These are phyloP conservation scores for Pogonocichla stellata DNA, from an alignment of 2,113 vertebrate species.

Conservation along the genomic window DNA sequence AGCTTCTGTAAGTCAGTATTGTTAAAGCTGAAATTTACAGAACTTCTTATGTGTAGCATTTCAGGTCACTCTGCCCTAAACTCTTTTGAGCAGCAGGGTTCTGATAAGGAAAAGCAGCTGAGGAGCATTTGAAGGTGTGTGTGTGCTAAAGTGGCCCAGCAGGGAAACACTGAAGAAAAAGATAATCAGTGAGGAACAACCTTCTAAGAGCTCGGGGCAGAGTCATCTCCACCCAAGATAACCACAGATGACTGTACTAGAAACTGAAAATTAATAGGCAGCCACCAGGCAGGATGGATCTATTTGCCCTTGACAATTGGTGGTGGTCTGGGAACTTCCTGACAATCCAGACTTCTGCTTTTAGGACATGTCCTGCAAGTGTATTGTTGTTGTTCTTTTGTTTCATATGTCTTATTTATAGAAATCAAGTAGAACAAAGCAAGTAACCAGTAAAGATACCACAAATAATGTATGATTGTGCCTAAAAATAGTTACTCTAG, in stretches of 20 bases:
- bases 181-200: background rate
- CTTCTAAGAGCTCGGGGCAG: background rate
- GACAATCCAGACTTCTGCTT: background rate
- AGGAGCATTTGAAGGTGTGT: background rate
- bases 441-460: background rate
- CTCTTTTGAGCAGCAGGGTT: background rate
- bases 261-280: background rate
- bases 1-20: background rate
- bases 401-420: constrained; percentile 26
- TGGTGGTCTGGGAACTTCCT: constrained; percentile 45
- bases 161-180: background rate
- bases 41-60: background rate
- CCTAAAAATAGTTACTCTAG: background rate
- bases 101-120: background rate
- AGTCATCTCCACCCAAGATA: background rate
- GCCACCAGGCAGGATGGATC: background rate
- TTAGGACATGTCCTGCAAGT: background rate
- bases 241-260: background rate
- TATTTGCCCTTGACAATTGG: background rate
- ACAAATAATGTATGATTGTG: background rate
- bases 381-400: constrained; percentile 29
- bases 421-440: background rate
- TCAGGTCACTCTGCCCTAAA: background rate
- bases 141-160: background rate
- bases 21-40: background rate